Conservation (phyloP, 2,113 vertebrate genomes). For the Dipodomys ordii region DNA sequence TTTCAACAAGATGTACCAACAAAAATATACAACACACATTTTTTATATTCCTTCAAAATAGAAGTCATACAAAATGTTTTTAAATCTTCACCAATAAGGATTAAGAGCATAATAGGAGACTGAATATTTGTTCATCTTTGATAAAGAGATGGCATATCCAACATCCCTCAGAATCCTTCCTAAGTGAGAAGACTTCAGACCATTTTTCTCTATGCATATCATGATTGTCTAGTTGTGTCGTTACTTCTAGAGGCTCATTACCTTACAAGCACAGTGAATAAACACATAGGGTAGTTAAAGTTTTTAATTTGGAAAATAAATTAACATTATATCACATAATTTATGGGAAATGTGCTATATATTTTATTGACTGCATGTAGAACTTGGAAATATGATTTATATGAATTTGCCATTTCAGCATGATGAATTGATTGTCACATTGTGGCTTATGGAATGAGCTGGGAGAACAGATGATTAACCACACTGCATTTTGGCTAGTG, state of each 20-base stretch:
- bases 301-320: conserved; percentile 82
- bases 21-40: not conserved
- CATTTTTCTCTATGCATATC: not conserved
- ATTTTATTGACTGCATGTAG: conserved; percentile 79
- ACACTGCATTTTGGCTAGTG: conserved; percentile 78
- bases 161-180: not conserved
- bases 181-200: not conserved
- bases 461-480: conserved; percentile 83
- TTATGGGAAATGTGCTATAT: conserved; percentile 81
- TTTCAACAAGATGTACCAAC: not conserved
- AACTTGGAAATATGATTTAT: conserved; percentile 80
- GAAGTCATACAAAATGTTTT: not conserved
- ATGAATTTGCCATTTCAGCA: conserved; percentile 76
- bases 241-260: not conserved
- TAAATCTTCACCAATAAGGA: not conserved
- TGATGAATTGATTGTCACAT: conserved; percentile 81
- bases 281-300: conserved; percentile 58
- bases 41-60: not conserved
- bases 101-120: not conserved
- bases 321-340: conserved; percentile 79
- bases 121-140: not conserved
- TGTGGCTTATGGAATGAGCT: conserved; percentile 82
- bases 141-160: not conserved
- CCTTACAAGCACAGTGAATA: conserved; percentile 59
- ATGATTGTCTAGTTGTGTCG: not conserved